Evolutionary conservation across 2,888 invertebrate genomes (phyloP), one percentile per base, ranked within the genome.

Genomic region (Congeria kusceri): DNA sequence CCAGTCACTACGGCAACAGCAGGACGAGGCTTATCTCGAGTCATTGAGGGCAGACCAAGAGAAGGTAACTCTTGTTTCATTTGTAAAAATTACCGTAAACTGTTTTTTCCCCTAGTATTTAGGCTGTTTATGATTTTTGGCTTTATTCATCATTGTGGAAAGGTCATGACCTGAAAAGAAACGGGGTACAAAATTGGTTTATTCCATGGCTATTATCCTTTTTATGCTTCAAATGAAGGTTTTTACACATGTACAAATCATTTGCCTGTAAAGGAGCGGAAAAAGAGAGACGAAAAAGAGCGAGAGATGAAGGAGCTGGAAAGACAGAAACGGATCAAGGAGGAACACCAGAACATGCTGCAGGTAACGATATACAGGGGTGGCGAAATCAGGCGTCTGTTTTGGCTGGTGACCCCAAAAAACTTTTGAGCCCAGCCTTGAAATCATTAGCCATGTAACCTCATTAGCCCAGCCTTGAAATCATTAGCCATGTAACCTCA

Each of bases 31-130:
- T 0, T 99, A 98, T 92, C 95, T 96, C 92, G 97, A 97, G 93
- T 98, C 98, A 4, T 94, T 99, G 53, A 95, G 96, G 53, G 98
- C 97, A 0, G 99, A 99, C 94, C 98, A 98, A 93, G 98, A 98
- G 93, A 99, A 99, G 94, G 98, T 98, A 93, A 53, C 39, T 39
- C 39, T 39, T 39, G 39, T 39, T 15, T 39, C 39, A 39, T 39
- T 39, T 39, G 11, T 39, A 5, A 56, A 11, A 56, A n/a, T 11
- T 56, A 56, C 13, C 46, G 46, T 27, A 5, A 11, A 15, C 0
- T 49, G 5, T 44, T 0, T 13, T 44, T 25, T 44, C n/a, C n/a
- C n/a, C n/a, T n/a, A n/a, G n/a, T n/a, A n/a, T n/a, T n/a, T n/a
- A n/a, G n/a, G n/a, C n/a, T n/a, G n/a, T n/a, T n/a, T n/a, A n/a